phyloP scores from a whole-genome alignment of 2,797 vertebrate genomes.

The Paguma larvata region DNA sequence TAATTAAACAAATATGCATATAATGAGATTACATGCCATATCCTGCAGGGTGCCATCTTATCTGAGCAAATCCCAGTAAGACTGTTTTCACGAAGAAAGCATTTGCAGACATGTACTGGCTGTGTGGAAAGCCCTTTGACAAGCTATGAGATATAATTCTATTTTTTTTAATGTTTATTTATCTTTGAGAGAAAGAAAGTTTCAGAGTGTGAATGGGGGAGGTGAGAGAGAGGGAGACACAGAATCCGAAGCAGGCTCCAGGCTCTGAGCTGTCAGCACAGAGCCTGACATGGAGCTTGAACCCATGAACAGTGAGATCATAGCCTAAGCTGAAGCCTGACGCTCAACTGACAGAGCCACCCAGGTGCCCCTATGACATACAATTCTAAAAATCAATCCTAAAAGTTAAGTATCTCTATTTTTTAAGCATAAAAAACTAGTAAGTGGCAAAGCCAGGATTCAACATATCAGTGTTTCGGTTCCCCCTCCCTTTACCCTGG shows the following conservation, averaged over 20 bases:
- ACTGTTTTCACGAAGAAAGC: background rate
- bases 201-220: no score
- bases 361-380: no score
- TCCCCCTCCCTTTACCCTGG: fast-evolving
- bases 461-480: background rate
- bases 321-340: no score
- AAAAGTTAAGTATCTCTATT: background rate
- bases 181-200: no score
- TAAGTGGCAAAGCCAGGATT: background rate
- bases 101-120: background rate
- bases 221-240: no score
- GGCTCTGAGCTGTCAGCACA: no score
- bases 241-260: no score
- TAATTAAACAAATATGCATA: background rate
- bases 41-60: fast-evolving
- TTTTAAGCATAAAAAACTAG: background rate
- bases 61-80: background rate
- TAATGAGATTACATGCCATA: background rate
- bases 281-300: no score
- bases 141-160: background rate
- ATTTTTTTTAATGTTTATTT: no score
- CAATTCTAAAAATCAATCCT: background rate
- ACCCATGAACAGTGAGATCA: no score
- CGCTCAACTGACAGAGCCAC: no score
- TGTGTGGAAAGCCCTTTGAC: background rate